phyloP scores from a whole-genome alignment of 2,113 vertebrate species.

The Mesoclemmys tuberculata region DNA sequence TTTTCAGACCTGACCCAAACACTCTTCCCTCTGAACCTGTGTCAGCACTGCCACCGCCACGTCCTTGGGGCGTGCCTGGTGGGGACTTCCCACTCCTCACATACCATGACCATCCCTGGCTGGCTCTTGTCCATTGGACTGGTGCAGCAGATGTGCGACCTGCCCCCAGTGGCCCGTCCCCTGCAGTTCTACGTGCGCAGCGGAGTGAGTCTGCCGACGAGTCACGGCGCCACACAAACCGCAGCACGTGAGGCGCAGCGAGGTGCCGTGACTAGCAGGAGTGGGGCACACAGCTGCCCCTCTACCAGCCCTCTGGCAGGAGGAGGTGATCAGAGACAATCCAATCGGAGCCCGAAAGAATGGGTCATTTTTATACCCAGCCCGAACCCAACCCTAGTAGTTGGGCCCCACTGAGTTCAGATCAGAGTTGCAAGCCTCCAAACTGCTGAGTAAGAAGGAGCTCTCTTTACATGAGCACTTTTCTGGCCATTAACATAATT shows the following conservation, averaged over 20 bases:
- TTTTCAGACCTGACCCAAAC: too few species aligned
- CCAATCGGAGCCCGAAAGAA: not conserved
- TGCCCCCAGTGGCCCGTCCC: too few species aligned
- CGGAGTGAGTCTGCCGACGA: not conserved
- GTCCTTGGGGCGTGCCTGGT: not conserved
- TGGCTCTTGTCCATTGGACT: not conserved
- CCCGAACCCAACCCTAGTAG: not conserved
- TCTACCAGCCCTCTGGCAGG: not conserved
- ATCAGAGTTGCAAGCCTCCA: not conserved
- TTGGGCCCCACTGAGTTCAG: not conserved
- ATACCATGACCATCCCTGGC: not conserved
- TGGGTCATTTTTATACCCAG: not conserved
- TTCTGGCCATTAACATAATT: fast-evolving
- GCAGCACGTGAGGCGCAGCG: not conserved
- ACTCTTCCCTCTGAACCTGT: not conserved
- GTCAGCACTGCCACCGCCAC: not conserved
- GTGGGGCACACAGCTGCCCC: not conserved
- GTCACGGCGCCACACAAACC: not conserved
- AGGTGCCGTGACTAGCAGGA: not conserved
- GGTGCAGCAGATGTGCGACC: not conserved
- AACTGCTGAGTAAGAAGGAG: not conserved
- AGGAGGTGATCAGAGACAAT: not conserved
- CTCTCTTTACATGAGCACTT: not conserved
- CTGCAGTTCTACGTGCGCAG: too few species aligned
- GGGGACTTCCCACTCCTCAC: not conserved